phyloP scores from a whole-genome alignment of 2,888 invertebrate genomes.

The Harmothoe impar region DNA sequence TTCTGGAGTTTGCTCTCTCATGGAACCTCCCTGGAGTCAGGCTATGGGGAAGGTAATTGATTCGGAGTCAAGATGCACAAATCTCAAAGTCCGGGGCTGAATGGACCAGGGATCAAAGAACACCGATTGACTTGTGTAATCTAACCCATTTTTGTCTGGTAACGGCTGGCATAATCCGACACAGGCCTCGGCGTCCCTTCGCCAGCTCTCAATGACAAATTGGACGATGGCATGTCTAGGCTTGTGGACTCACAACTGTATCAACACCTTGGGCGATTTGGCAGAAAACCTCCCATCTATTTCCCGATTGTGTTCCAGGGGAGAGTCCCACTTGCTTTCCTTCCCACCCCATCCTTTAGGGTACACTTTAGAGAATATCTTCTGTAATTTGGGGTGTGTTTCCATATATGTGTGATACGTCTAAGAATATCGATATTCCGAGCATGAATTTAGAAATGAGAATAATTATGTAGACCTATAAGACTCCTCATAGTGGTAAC shows the following conservation, averaged over 20 bases:
- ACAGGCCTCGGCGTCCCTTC: slow-evolving; percentile 7
- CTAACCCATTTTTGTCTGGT: slow-evolving; percentile 55
- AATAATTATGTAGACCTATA: no score
- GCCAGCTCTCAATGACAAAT: slow-evolving; percentile 53
- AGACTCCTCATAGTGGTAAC: no score
- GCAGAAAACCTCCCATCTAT: slow-evolving; percentile 59
- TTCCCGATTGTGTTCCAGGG: slow-evolving; percentile 46
- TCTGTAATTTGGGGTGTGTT: background rate
- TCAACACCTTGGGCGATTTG: slow-evolving; percentile 63
- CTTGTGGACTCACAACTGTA: slow-evolving; percentile 58
- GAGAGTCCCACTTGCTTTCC: slow-evolving; percentile 23
- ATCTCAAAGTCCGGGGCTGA: slow-evolving; percentile 54
- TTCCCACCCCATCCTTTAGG: background rate
- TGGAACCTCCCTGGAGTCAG: background rate
- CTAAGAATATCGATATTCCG: no score
- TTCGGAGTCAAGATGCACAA: slow-evolving; percentile 28
- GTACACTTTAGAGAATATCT: background rate
- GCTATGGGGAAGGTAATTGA: slow-evolving; percentile 32
- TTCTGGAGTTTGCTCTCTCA: background rate
- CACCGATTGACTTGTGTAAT: slow-evolving; percentile 52
- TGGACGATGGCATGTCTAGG: slow-evolving; percentile 55
- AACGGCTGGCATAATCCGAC: slow-evolving; percentile 21
- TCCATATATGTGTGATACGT: no score
- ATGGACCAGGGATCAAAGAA: slow-evolving; percentile 35
- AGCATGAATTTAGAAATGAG: no score